Percentiles rank a stretch among this genome's conserved stretches.
Conservation (phyloP, 2,113 vertebrate species). For the Sturnus vulgaris region DNA sequence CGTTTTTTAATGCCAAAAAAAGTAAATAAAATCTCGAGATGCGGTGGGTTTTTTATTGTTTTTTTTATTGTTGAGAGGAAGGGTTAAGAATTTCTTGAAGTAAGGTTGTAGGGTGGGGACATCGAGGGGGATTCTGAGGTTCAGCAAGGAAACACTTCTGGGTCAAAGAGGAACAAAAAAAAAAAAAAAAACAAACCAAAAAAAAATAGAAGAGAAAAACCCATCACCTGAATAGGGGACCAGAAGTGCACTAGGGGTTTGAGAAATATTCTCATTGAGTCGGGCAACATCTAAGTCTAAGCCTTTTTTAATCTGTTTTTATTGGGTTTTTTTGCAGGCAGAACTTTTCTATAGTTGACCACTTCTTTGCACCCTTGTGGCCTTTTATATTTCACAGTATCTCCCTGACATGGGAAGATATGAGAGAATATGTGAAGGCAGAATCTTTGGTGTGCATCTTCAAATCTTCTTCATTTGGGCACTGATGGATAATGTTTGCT, state of each 20-base stretch:
- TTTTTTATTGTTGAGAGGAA: background rate
- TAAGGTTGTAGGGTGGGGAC: background rate
- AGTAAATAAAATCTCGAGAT: background rate
- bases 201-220: background rate
- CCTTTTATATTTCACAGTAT: background rate
- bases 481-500: background rate
- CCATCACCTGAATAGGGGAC: background rate
- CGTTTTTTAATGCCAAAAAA: background rate
- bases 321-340: background rate
- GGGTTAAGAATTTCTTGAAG: background rate
- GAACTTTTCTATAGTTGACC: background rate
- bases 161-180: background rate
- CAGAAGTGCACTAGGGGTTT: background rate
- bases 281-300: background rate
- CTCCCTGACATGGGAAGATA: fast-evolving
- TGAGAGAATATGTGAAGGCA: background rate
- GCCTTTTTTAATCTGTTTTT: background rate
- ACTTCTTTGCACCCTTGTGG: background rate
- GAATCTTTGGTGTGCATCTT: background rate
- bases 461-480: background rate
- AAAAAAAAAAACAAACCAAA: background rate
- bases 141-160: background rate
- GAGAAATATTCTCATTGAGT: background rate
- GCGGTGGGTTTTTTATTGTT: fast-evolving
- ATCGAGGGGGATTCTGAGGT: background rate